A percentile compares a stretch with the other conserved stretches of the same genome.
Evolutionary conservation across 2,113 vertebrate genomes (phyloP).

Genomic region (Rousettus leschenaultii): DNA sequence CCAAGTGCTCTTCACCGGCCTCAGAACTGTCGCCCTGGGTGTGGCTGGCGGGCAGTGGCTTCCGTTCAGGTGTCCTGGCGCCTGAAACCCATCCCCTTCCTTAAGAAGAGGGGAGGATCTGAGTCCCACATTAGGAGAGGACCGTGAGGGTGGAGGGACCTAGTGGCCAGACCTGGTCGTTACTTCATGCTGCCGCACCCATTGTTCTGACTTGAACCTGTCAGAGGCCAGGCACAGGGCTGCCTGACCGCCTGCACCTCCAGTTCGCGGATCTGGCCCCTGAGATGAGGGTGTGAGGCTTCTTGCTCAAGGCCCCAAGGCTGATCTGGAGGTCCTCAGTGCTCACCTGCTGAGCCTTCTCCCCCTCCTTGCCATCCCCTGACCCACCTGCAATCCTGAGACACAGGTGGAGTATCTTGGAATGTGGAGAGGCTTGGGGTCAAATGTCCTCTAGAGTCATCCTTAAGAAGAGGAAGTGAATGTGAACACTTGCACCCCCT

Average conservation of each 20-base stretch:
- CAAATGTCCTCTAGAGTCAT: background rate
- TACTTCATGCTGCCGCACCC: too few relatives aligned
- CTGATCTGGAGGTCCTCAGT: too few relatives aligned
- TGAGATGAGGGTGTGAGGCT: fast-evolving
- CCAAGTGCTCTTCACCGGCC: fast-evolving
- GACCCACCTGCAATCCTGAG: background rate
- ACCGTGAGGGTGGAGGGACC: too few relatives aligned
- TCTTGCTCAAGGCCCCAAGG: background rate
- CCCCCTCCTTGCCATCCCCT: background rate
- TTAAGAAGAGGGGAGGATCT: background rate
- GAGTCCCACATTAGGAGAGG: background rate
- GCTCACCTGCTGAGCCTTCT: too few relatives aligned
- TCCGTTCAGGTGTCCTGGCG: too few relatives aligned
- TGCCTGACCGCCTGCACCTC: background rate
- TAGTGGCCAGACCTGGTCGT: too few relatives aligned
- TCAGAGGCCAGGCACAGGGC: background rate
- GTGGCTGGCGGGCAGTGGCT: fast-evolving
- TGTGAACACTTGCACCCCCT: background rate
- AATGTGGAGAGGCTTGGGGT: background rate
- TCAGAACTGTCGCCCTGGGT: too few relatives aligned
- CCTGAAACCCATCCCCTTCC: too few relatives aligned
- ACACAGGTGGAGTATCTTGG: too few relatives aligned
- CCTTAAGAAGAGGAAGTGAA: background rate
- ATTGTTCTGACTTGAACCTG: too few relatives aligned
- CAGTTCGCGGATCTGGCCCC: fast-evolving